Percentiles rank a stretch among this genome's conserved stretches.
Conservation (phyloP, 2,888 invertebrate genomes). For the Fabriciana adippe region DNA sequence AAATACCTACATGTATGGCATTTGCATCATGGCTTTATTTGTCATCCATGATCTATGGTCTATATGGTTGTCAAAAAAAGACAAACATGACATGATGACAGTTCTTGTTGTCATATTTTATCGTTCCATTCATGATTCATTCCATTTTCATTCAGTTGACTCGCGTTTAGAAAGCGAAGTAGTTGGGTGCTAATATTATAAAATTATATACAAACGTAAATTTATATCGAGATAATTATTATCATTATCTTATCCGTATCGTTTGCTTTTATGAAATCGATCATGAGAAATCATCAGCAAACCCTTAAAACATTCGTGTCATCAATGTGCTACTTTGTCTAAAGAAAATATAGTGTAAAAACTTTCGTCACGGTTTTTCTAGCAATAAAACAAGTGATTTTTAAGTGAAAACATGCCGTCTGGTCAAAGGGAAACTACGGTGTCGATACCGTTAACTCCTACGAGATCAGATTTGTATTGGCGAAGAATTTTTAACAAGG, state of each 20-base stretch:
- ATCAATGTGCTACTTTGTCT: constrained; percentile 38
- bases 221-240: constrained; percentile 45
- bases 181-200: constrained; percentile 24
- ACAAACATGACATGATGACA: neutral
- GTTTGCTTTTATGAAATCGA: constrained; percentile 50
- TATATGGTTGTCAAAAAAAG: too few relatives aligned
- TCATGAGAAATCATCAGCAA: constrained; percentile 52
- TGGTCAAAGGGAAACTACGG: constrained; percentile 63
- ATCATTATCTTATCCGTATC: constrained; percentile 69
- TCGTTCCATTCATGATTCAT: constrained; percentile 1
- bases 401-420: constrained; percentile 66
- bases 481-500: constrained; percentile 79
- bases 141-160: constrained; percentile 24
- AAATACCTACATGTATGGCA: too few relatives aligned
- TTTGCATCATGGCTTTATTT: too few relatives aligned
- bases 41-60: too few relatives aligned
- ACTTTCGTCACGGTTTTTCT: constrained; percentile 38
- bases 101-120: neutral
- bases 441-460: constrained; percentile 72
- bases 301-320: constrained; percentile 36
- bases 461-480: constrained; percentile 76
- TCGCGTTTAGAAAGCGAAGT: constrained; percentile 23
- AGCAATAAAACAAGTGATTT: constrained; percentile 17
- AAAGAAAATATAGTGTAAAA: constrained; percentile 37
- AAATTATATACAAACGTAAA: constrained; percentile 42